phyloP scores from a whole-genome alignment of 2,113 vertebrate species.

The Piprites chloris region DNA sequence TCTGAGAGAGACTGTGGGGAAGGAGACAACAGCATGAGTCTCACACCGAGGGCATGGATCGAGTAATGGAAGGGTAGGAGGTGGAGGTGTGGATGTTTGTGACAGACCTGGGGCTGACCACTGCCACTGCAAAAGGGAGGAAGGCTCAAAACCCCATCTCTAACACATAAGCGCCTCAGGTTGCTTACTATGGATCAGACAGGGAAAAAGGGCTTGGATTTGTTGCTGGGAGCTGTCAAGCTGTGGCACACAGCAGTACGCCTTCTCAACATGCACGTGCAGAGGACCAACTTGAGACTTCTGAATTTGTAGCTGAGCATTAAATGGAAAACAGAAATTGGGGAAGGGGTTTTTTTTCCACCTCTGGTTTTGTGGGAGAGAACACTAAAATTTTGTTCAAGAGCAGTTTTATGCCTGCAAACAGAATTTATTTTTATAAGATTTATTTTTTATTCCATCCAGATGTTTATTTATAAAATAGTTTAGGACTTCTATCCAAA shows the following conservation, averaged over 20 bases:
- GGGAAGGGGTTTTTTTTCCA: neutral
- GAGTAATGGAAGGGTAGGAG: neutral
- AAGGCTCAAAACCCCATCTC: neutral
- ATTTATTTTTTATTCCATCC: slow-evolving; percentile 58
- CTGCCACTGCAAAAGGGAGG: neutral
- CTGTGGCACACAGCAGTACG: neutral
- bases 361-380: slow-evolving; percentile 13
- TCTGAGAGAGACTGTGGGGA: neutral
- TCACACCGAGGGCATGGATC: fast-evolving
- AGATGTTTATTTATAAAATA: slow-evolving; percentile 63
- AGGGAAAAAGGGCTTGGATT: neutral
- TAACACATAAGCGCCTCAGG: neutral
- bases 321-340: slow-evolving; percentile 51
- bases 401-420: slow-evolving; percentile 25
- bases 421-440: slow-evolving; percentile 43
- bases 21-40: neutral
- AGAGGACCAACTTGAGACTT: neutral
- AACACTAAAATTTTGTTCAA: slow-evolving; percentile 32
- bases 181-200: neutral
- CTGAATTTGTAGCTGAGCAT: neutral
- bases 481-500: slow-evolving; percentile 33
- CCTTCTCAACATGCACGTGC: neutral
- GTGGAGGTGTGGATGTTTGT: neutral
- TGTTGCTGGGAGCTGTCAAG: neutral
- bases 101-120: neutral